Evolutionary conservation across 1,140 invertebrate genomes (phyloP).

Genomic region (Hylyphantes graminicola): DNA sequence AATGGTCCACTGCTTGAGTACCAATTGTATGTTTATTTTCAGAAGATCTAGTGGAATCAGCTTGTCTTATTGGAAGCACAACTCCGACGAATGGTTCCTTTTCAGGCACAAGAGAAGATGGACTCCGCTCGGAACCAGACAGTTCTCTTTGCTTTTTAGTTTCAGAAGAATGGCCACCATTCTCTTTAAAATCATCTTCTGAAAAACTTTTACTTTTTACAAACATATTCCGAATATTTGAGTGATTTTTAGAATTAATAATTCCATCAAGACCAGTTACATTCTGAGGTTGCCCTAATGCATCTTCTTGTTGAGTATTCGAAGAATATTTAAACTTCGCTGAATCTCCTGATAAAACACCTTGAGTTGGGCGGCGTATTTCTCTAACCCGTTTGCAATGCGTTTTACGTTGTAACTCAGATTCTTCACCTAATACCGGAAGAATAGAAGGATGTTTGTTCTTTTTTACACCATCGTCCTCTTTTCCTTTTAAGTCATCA

Average conservation of each 20-base stretch:
- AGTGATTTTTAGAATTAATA: slow-evolving; percentile 18
- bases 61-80: slow-evolving; percentile 35
- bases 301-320: slow-evolving; percentile 79
- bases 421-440: slow-evolving; percentile 92
- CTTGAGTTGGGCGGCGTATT: slow-evolving; percentile 92
- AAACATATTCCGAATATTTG: too few relatives aligned
- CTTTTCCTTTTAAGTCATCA: slow-evolving; percentile 4
- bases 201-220: slow-evolving; percentile 29
- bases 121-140: background rate
- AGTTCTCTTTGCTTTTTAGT: background rate
- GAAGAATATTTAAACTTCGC: slow-evolving; percentile 80
- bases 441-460: slow-evolving; percentile 77
- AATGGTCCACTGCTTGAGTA: slow-evolving; percentile 75
- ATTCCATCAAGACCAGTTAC: slow-evolving; percentile 22
- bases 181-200: background rate
- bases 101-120: background rate
- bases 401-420: slow-evolving; percentile 95
- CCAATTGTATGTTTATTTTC: slow-evolving; percentile 73
- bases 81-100: slow-evolving; percentile 42
- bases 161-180: slow-evolving; percentile 5
- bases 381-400: slow-evolving; percentile 95
- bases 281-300: slow-evolving; percentile 61
- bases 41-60: slow-evolving; percentile 41
- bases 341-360: slow-evolving; percentile 92
- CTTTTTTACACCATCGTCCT: background rate